Conservation (phyloP, 2,888 invertebrate species). For the Leucoma salicis region DNA sequence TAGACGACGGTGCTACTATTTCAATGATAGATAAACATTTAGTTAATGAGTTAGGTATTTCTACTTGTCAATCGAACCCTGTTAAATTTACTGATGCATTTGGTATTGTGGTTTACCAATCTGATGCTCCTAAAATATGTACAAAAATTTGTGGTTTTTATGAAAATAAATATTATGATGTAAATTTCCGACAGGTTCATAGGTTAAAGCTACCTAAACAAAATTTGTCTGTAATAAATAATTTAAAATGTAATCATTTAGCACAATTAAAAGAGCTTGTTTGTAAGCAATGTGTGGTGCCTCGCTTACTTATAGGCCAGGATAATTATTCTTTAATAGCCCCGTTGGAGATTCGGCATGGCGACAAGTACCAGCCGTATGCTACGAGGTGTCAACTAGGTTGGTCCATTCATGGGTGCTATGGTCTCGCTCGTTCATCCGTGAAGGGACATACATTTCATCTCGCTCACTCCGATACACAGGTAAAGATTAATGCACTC, state of each 20-base stretch:
- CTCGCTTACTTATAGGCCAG: conserved; percentile 20
- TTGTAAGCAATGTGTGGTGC: conserved; percentile 2
- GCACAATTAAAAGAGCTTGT: conserved; percentile 13
- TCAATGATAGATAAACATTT: no score
- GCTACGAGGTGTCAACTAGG: no score
- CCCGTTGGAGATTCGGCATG: conserved; percentile 20
- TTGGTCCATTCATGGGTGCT: no score
- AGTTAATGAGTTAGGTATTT: no score
- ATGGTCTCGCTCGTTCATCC: conserved; percentile 9
- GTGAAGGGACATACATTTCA: conserved; percentile 9
- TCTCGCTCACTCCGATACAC: conserved; percentile 13
- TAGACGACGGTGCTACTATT: no score
- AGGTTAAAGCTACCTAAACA: conserved; percentile 19
- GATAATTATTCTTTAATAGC: conserved; percentile 24
- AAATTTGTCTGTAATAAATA: conserved; percentile 15
- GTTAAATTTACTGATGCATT: no score
- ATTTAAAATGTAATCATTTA: conserved; percentile 1
- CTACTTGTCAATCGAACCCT: no score
- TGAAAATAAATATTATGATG: conserved; percentile 9
- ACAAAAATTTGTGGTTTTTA: conserved; percentile 8
- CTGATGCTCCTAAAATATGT: conserved; percentile 16
- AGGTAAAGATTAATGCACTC: conserved; percentile 8
- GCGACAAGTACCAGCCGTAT: no score
- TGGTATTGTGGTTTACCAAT: no score
- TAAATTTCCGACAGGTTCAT: conserved; percentile 10